Evolutionary conservation across 2,888 invertebrate genomes (phyloP).

Genomic region (Parapristionchus giblindavisi): DNA sequence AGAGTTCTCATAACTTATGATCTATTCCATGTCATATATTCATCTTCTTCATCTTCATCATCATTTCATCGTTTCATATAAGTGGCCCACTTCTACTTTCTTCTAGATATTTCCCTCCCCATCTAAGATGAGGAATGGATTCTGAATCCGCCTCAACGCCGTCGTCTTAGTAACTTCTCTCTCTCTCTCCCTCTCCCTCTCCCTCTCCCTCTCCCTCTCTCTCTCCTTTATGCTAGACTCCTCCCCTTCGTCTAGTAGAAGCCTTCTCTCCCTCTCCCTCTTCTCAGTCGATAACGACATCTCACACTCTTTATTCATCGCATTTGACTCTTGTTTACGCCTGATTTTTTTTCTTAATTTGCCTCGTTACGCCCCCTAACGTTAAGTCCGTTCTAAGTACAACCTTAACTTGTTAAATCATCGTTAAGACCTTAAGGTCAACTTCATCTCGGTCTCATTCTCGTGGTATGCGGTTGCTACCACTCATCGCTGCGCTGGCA

Average conservation of each 20-base stretch:
- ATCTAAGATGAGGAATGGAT: background rate
- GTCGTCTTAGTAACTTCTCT: constrained; percentile 33
- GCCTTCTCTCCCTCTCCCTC: background rate
- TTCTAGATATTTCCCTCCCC: constrained; percentile 13
- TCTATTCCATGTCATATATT: too few species aligned
- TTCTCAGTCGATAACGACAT: constrained; percentile 20
- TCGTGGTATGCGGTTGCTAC: constrained; percentile 32
- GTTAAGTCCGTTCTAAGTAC: background rate
- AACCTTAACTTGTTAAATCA: background rate
- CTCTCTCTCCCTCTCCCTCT: constrained; percentile 37
- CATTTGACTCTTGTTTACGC: constrained; percentile 13
- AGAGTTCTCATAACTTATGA: too few species aligned
- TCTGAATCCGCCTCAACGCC: background rate
- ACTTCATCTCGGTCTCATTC: background rate
- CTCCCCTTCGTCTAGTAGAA: constrained; percentile 26
- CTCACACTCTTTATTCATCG: constrained; percentile 34
- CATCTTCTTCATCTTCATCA: constrained; percentile 19
- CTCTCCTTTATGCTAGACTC: constrained; percentile 26
- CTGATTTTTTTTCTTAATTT: too few species aligned
- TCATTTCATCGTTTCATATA: constrained; percentile 34
- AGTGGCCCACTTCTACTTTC: too few species aligned
- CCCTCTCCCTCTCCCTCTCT: constrained; percentile 34
- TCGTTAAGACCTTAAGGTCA: background rate
- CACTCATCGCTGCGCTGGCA: constrained; percentile 12
- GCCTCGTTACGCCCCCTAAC: background rate